phyloP scores from a whole-genome alignment of 2,888 invertebrate genomes.

The Drosophila anomalata region DNA sequence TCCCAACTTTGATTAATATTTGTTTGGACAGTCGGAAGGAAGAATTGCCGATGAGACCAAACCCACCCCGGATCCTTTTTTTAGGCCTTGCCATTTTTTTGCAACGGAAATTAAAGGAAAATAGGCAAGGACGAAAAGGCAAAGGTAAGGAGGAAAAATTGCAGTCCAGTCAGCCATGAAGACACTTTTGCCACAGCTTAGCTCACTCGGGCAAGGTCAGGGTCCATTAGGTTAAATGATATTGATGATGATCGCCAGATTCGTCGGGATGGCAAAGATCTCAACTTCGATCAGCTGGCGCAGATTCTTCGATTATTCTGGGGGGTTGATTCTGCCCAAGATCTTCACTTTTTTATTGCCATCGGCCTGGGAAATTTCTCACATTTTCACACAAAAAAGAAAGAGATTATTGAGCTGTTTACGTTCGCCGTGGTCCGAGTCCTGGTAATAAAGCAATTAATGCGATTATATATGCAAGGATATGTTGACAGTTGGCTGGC shows the following conservation, averaged over 20 bases:
- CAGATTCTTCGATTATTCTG: constrained; percentile 1
- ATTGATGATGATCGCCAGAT: constrained; percentile 64
- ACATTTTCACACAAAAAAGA: constrained; percentile 51
- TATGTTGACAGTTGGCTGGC: constrained; percentile 71
- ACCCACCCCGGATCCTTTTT: constrained; percentile 46
- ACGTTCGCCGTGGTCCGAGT: constrained; percentile 46
- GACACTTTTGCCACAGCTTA: constrained; percentile 80
- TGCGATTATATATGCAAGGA: constrained; percentile 76
- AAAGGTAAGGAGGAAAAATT: constrained; percentile 17
- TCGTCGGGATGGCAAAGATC: constrained; percentile 8
- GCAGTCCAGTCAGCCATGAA: constrained; percentile 66
- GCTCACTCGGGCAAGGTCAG: constrained; percentile 75
- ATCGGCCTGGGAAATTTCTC: constrained; percentile 56
- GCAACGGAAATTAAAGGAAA: constrained; percentile 61
- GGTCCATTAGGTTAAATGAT: constrained; percentile 82
- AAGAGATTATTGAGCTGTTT: constrained; percentile 65
- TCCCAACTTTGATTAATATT: constrained; percentile 70
- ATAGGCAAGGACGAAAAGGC: constrained; percentile 31
- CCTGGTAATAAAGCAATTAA: constrained; percentile 78
- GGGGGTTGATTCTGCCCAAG: constrained; percentile 49
- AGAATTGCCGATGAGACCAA: constrained; percentile 47
- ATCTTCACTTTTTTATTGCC: constrained; percentile 14
- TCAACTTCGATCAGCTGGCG: constrained; percentile 60
- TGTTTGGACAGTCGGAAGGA: constrained; percentile 70
- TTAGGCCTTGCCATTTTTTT: constrained; percentile 48